Base-by-base conservation (phyloP, 1,140 invertebrate species). In the Leptopilina boulardi region DNA sequence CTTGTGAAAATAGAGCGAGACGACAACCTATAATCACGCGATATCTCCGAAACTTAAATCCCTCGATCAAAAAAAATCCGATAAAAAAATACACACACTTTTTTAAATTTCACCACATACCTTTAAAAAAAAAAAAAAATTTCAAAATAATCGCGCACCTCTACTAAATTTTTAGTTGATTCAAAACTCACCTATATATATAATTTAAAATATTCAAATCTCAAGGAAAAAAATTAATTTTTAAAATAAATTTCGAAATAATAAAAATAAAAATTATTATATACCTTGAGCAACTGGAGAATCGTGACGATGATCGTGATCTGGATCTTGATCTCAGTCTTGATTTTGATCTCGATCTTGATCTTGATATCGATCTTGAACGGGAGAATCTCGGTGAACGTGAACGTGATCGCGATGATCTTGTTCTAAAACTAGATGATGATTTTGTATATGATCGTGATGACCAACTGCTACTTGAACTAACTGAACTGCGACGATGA, bases 381-480 rank as follows among this genome's bases (percentile, higher is more conserved):
- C 79, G 83, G 6, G 59, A 66, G 26, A 30, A 66, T 30, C 59
- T 66, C 15, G 59, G 15, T 3, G 59, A 66, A 13, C 81, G 82
- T 80, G 86, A 87, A 51, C 83, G 79, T 38, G 84, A 86, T 73
- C 74, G 75, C 2, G 77, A 80, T 18, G 82, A 84, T 59, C 79
- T 79, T 13, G 79, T 80, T 70, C 82, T 80, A 4, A 79, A 83
- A 38, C 77, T 73, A 19, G 82, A 86, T 3, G 77, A 77, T 11
- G 81, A 87, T 74, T 83, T 83, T 4, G 82, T 81, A 3, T 74
- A 71, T n/a, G 86, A 87, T 15, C 83, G 82, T 5, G 87, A 91
- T 6, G 87, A 89, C 84, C 85, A 88, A 79, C 87, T 91, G 73
- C 83, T 89, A 70, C 71, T 87, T n/a, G 89, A 89, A 71, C 84